Base-by-base conservation (phyloP, 2,797 vertebrate genomes). In the Hafferia zeledoni region DNA sequence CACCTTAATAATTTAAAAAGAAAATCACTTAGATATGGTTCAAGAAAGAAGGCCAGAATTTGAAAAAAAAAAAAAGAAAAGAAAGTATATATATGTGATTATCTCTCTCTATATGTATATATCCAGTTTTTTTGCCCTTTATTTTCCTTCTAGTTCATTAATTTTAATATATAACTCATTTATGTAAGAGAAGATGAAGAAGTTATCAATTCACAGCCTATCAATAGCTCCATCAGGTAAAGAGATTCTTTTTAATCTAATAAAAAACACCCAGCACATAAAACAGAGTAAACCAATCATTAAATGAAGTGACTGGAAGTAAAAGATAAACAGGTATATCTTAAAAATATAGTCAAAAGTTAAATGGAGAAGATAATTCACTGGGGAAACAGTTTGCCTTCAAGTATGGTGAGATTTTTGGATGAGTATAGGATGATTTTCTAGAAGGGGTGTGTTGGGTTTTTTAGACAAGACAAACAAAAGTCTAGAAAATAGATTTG, bases 381-480 rank as follows among this genome's bases (percentile, higher is more conserved):
- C 14, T 2, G 15, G 31, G 16, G 16, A 81, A 72, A 31, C 3
- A 4, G 3, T 60, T 60, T 90, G 10, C 6, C 27, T 90, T 74
- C 0, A 3, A 56, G 30, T 25, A 17, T 2, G 6, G 5, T 44
- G 46, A 74, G 13, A 22, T 70, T 61, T 75, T 87, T 4, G 23
- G 39, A 68, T 17, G 10, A 78, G 5, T 43, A 18, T 4, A 47
- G 10, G 6, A 27, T 56, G 7, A 19, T 69, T 83, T 80, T 68
- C 30, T 33, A 14, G n/a, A 70, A 74, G 8, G 11, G 3, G 4
- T n/a, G 2, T 13, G 3, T 22, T 50, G 9, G 16, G 0, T 0
- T 53, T 55, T 55, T 82, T 24, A 87, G 24, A 11, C 11, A 69
- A 50, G 82, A 24, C 20, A 43, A 83, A 28, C 4, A 53, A 28